Evolutionary conservation across 1,140 invertebrate genomes (phyloP), one percentile per base, ranked within the genome.

Genomic region (Fopius arisanus): DNA sequence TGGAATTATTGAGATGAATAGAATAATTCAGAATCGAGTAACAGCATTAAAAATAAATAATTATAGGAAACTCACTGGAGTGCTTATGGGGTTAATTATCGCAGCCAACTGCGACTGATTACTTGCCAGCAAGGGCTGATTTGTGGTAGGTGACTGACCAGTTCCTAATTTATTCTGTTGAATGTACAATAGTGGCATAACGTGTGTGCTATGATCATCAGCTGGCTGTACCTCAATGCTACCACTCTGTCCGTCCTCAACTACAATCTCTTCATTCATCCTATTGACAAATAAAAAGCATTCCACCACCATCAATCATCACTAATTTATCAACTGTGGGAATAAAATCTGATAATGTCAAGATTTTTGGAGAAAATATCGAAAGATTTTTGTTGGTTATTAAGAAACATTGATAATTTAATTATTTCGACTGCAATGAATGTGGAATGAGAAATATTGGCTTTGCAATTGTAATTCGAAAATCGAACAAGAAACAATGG

Each of bases 231-330:
- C 54, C 14, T 84, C 80, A 0, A 68, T 68, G 16, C 41, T 75
- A 73, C 78, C 80, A 74, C 81, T 81, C 21, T 86, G 82, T 19
- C 82, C 81, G 14, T 84, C 83, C 9, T 85, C 83, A 19, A 85
- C 79, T 23, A 84, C 73, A 78, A 87, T 85, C 82, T 87, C 85
- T 40, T 86, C 83, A 33, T 85, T 84, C 86, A 87, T 86, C 81
- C 84, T 86, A 74, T 70, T 16, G 40, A 77, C 21, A 74, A 77
- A 0, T 65, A 10, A 70, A 3, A 51, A 70, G 3, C n/a, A 70
- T 59, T 68, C 12, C 63, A n/a, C n/a, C n/a, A n/a, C n/a, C n/a
- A n/a, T n/a, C n/a, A n/a, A n/a, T n/a, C n/a, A n/a, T n/a, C n/a
- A 12, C 4, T 26, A 26, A 26, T 19, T 26, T 1, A 59, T 26